phyloP scores from a whole-genome alignment of 23 tunicate genomes.

The Halocynthia roretzi region DNA sequence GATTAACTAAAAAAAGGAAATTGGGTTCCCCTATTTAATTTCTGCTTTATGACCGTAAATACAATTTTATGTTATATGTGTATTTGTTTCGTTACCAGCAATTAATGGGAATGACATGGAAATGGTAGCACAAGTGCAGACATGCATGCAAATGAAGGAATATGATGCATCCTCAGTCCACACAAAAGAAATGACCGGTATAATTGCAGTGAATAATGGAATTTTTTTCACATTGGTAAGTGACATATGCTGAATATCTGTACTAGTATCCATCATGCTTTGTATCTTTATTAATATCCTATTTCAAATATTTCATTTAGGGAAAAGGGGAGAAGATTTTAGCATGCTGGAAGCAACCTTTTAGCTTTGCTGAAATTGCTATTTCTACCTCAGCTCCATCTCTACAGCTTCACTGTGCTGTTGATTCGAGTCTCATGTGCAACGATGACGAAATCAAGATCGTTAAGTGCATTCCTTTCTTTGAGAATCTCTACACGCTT shows the following conservation, averaged over 20 bases:
- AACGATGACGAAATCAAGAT: background rate
- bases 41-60: too few relatives aligned
- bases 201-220: background rate
- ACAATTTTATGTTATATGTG: too few relatives aligned
- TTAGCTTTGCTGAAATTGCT: background rate
- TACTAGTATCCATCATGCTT: background rate
- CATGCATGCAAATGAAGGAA: constrained; percentile 13
- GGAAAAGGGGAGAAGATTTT: background rate
- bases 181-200: background rate
- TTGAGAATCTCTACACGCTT: background rate
- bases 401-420: background rate
- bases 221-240: background rate
- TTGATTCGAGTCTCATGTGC: constrained; percentile 6
- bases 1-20: too few relatives aligned
- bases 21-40: too few relatives aligned
- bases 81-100: background rate
- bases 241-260: background rate
- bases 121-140: background rate
- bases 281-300: background rate
- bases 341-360: background rate
- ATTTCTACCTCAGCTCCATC: background rate
- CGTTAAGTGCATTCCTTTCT: background rate
- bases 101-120: background rate
- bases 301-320: background rate
- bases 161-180: background rate